Percentiles rank a stretch among this genome's conserved stretches.
phyloP scores from a whole-genome alignment of 2,113 vertebrate species.

The Falco punctatus region DNA sequence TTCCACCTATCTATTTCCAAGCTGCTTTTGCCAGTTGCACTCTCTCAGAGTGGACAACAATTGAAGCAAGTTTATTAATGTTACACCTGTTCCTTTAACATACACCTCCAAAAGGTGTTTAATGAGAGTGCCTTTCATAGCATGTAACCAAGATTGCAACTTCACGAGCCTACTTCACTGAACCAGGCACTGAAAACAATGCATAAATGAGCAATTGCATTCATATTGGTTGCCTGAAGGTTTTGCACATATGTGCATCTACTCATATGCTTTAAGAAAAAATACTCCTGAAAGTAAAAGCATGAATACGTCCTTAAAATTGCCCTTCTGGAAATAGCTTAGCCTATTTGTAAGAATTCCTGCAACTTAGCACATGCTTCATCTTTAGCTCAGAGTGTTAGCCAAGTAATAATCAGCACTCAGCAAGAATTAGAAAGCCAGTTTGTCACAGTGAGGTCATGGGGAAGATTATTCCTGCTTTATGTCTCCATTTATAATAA shows the following conservation, averaged over 20 bases:
- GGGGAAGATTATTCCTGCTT: constrained; percentile 65
- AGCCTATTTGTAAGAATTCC: constrained; percentile 45
- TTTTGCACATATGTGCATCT: background rate
- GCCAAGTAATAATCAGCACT: constrained; percentile 68
- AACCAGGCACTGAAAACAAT: background rate
- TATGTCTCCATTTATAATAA: constrained; percentile 68
- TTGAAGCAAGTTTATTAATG: background rate
- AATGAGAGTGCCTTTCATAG: background rate
- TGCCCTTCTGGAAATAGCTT: constrained; percentile 58
- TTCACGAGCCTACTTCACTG: background rate
- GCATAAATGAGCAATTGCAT: background rate
- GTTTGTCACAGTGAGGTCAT: constrained; percentile 67
- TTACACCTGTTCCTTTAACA: background rate
- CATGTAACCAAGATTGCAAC: background rate
- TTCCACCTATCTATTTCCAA: background rate
- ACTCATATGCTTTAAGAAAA: background rate
- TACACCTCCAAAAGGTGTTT: background rate
- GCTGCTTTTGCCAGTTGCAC: background rate
- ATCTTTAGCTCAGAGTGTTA: constrained; percentile 36
- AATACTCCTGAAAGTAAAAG: background rate
- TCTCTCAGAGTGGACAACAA: background rate
- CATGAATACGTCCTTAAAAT: constrained; percentile 35
- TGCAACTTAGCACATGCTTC: constrained; percentile 54
- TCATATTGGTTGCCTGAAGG: background rate
- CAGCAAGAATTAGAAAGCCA: constrained; percentile 59